Evolutionary conservation across 2,797 vertebrate genomes (phyloP).

Genomic region (Melanotaenia maccullochi): DNA sequence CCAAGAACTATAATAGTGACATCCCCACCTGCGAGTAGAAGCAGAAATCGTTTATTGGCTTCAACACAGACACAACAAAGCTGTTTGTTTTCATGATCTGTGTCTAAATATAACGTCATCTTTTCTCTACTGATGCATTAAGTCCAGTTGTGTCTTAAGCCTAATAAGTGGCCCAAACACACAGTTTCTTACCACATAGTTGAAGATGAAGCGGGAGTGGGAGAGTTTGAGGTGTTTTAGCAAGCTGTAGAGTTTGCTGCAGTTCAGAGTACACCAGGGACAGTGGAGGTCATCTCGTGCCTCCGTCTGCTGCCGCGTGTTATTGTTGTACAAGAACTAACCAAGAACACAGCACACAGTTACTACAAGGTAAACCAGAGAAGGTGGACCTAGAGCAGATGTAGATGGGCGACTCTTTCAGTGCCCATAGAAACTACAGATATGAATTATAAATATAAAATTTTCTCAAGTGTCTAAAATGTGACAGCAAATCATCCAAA

Average conservation of each 20-base stretch:
- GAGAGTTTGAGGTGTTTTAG: constrained; percentile 99
- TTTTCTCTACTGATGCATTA: too few species aligned
- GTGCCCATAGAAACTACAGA: too few species aligned
- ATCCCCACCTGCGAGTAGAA: too few species aligned
- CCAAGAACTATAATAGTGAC: too few species aligned
- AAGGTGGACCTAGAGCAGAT: constrained; percentile 1
- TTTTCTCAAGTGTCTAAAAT: not conserved
- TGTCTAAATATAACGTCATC: not conserved
- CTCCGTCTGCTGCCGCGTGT: constrained; percentile 97
- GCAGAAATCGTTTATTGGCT: not conserved
- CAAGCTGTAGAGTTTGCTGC: constrained; percentile 97
- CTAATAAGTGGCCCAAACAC: not conserved
- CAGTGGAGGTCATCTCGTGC: constrained; percentile 97
- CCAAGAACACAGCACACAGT: constrained; percentile 26
- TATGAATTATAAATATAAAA: too few species aligned
- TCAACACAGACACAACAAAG: too few species aligned
- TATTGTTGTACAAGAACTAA: constrained; percentile 98
- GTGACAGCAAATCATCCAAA: constrained; percentile 15
- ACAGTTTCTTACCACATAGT: constrained; percentile 91
- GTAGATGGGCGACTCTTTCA: constrained; percentile 8
- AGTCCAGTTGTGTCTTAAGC: too few species aligned
- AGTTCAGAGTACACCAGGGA: constrained; percentile 98
- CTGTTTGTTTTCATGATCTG: not conserved
- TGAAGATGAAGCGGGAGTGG: constrained; percentile 98
- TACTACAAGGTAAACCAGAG: constrained; percentile 5